Base-by-base conservation (phyloP, 2,888 invertebrate species). In the Brachyptera risi region DNA sequence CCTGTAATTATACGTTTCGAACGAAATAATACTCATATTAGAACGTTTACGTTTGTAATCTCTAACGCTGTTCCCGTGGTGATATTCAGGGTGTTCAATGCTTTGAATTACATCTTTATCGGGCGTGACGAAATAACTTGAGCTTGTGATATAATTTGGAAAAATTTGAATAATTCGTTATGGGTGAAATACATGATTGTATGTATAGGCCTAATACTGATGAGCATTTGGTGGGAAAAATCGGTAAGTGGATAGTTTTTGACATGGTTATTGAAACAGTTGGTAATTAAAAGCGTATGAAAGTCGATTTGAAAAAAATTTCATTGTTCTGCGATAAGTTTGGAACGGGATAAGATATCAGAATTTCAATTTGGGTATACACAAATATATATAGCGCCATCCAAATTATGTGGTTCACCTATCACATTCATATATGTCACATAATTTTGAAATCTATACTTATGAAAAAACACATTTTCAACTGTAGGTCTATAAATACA, bases 21-120 rank as follows among this genome's bases (percentile, higher is more conserved):
- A 21, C 21, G 47, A 47, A 47, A 47, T 47, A 47, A 47, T 47
- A 47, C 47, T 24, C 3, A 21, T 47, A 47, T 47, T 47, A 47
- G 24, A 47, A 47, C 47, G 24, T 47, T 47, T 47, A 47, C 47
- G 47, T 47, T n/a, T n/a, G 47, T 47, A 47, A 47, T 47, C 47
- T 47, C 21, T 4, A 47, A 47, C 24, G 23, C 24, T 17, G 47
- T 47, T 21, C 24, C 24, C 47, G 47, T 47, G 24, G 24, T 24
- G 47, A n/a, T 24, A 47, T 47, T 21, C 47, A 4, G 13, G 9
- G 2, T 24, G 24, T n/a, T 47, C 24, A 47, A 47, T 47, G 21
- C 21, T 24, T 24, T 24, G 24, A 47, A 47, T 47, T 47, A 47
- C 24, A 47, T 24, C 24, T 47, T 47, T 47, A 47, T 47, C 47